phyloP scores from a whole-genome alignment of 92 coral and sea anemone species.

The Nematostella vectensis region DNA sequence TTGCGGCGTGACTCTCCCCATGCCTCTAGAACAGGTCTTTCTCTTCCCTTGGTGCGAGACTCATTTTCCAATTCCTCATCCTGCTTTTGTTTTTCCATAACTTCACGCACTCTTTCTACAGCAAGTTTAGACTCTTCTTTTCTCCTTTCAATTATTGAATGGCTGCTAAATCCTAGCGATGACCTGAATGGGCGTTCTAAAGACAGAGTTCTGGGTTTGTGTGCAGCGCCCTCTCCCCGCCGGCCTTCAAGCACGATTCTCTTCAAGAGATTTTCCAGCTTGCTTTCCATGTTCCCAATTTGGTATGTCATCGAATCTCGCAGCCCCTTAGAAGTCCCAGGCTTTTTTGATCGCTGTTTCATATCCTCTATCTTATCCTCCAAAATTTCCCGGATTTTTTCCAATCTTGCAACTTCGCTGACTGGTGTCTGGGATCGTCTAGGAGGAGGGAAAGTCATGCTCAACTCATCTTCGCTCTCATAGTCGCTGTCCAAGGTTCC shows the following conservation, averaged over 20 bases:
- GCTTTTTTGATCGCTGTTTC: constrained; percentile 14
- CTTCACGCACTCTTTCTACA: background rate
- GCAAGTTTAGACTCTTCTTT: constrained; percentile 5
- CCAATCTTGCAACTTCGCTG: constrained; percentile 45
- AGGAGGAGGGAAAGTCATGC: background rate
- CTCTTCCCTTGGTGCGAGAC: background rate
- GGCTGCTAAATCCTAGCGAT: constrained; percentile 4
- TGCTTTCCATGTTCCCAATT: constrained; percentile 27
- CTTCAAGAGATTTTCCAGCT: constrained; percentile 41
- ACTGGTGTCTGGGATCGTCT: constrained; percentile 18
- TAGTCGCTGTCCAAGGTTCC: constrained; percentile 13
- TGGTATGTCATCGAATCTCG: constrained; percentile 14
- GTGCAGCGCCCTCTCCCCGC: background rate
- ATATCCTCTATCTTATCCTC: constrained; percentile 32
- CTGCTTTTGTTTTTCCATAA: background rate
- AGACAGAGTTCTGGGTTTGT: background rate
- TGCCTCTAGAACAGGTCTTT: background rate
- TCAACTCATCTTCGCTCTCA: constrained; percentile 16
- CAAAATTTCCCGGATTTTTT: constrained; percentile 26
- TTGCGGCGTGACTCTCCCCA: constrained; percentile 7
- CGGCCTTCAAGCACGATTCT: constrained; percentile 37
- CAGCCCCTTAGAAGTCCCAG: constrained; percentile 9
- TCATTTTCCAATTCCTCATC: background rate
- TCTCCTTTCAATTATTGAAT: background rate
- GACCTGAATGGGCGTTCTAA: background rate